Conservation (phyloP, 2,888 invertebrate species). For the Anorthoa munda region DNA sequence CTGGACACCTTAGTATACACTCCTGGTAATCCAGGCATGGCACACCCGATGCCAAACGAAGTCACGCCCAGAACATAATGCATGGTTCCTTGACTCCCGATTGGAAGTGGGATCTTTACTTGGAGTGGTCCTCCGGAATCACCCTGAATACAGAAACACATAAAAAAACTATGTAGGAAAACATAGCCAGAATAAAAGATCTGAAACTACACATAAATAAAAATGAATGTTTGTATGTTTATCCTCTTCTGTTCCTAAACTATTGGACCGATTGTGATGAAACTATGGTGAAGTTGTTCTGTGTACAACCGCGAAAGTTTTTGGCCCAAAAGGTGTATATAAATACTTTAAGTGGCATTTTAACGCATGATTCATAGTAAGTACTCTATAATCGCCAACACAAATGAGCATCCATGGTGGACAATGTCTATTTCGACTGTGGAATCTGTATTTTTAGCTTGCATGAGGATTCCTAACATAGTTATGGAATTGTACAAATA, state of each 20-base stretch:
- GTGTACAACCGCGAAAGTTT: no score
- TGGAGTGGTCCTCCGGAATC: conserved; percentile 94
- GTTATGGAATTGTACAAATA: no score
- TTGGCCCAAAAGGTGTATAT: no score
- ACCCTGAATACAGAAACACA: conserved; percentile 86
- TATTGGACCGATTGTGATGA: no score
- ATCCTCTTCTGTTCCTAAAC: no score
- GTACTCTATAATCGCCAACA: background rate
- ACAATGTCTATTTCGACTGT: background rate
- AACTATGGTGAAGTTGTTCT: no score
- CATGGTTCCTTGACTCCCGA: conserved; percentile 67
- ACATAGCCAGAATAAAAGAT: background rate
- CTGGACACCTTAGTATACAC: conserved; percentile 81
- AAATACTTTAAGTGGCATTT: no score
- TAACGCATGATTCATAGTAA: no score
- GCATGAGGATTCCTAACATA: background rate
- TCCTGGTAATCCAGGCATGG: conserved; percentile 74
- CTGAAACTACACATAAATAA: no score
- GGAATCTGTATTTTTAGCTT: background rate
- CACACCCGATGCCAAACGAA: conserved; percentile 81
- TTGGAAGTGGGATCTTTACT: conserved; percentile 74
- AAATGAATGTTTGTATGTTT: no score
- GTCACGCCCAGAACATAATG: conserved; percentile 81
- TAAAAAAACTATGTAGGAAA: background rate
- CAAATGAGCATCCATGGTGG: background rate